Evolutionary conservation across 2,888 invertebrate genomes (phyloP).

Genomic region (Chouioia cunea): DNA sequence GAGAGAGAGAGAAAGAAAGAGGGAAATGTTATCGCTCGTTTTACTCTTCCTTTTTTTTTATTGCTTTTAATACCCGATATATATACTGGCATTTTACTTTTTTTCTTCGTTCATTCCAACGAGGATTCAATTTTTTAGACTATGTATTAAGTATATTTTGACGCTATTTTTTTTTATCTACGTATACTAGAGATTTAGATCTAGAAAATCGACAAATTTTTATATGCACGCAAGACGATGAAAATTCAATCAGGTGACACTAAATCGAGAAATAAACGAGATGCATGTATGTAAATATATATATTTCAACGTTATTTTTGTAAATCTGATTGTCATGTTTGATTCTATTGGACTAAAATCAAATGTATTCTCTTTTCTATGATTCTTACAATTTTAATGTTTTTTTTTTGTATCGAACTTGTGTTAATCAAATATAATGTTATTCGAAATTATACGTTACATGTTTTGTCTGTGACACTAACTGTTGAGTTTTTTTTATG

Average conservation of each 20-base stretch:
- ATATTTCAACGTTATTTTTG: conserved; percentile 9
- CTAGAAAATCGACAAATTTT: conserved; percentile 21
- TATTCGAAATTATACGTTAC: too few species aligned
- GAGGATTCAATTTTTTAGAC: conserved; percentile 7
- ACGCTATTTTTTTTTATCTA: conserved; percentile 11
- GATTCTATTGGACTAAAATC: background rate
- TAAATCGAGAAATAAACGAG: background rate
- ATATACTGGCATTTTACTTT: conserved; percentile 16
- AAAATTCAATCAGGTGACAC: conserved; percentile 8
- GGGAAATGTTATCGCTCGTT: too few species aligned
- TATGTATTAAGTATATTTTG: conserved; percentile 7
- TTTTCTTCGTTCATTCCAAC: conserved; percentile 21
- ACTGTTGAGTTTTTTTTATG: too few species aligned
- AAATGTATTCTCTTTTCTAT: conserved; percentile 1
- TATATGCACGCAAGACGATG: background rate
- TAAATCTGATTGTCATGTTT: conserved; percentile 22
- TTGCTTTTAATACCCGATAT: too few species aligned
- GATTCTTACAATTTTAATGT: background rate
- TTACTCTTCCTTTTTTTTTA: too few species aligned
- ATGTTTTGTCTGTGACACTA: too few species aligned
- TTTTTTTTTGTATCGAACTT: too few species aligned
- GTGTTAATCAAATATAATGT: too few species aligned
- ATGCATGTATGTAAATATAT: conserved; percentile 29
- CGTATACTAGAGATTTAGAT: conserved; percentile 4
- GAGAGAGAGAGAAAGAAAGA: too few species aligned